phyloP scores from a whole-genome alignment of 2,113 vertebrate genomes.

The Engraulis encrasicolus region DNA sequence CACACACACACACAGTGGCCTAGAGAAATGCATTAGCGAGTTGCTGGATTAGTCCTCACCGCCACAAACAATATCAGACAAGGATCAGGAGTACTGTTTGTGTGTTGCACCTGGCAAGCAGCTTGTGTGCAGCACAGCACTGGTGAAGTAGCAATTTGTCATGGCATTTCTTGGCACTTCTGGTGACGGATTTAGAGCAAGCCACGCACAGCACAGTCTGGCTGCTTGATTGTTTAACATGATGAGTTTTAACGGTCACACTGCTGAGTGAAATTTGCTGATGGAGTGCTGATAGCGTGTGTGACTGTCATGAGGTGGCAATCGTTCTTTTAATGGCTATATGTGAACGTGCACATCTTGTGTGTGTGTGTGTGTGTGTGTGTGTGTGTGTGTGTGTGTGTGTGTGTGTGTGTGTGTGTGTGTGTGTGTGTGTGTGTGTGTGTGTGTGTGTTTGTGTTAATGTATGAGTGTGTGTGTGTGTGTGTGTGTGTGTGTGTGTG shows the following conservation, averaged over 20 bases:
- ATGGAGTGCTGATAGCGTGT: background rate
- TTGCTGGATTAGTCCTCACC: too few species aligned
- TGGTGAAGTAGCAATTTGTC: background rate
- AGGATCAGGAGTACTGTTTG: too few species aligned
- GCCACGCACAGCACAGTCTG: background rate
- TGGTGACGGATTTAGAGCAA: background rate
- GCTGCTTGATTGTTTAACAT: background rate
- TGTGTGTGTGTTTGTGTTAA: background rate
- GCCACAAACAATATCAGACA: too few species aligned
- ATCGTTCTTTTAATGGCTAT: background rate
- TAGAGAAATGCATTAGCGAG: too few species aligned
- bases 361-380: background rate
- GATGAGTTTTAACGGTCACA: background rate
- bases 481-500: background rate
- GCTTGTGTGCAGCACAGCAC: too few species aligned
- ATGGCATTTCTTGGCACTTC: background rate
- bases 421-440: background rate
- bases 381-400: background rate
- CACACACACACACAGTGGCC: too few species aligned
- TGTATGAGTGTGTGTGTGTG: too few species aligned
- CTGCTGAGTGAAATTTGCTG: background rate
- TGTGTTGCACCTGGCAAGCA: too few species aligned
- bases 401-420: slow-evolving; percentile 19
- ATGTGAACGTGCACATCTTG: too few species aligned
- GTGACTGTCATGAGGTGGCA: background rate